Base-by-base conservation (phyloP, 2,113 vertebrate species). In the Amia ocellicauda region DNA sequence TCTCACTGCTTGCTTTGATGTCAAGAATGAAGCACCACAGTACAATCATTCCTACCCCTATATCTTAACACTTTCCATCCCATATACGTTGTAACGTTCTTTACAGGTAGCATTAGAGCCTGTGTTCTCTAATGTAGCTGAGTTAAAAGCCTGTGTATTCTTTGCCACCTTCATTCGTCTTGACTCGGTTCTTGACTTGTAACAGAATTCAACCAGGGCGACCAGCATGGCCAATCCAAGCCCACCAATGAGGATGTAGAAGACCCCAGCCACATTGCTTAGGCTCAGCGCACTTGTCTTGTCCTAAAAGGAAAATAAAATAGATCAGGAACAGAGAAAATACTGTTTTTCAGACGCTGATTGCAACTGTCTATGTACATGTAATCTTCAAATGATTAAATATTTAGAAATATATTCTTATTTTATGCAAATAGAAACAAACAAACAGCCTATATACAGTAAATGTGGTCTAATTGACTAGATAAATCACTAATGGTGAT, bases 141-240 rank as follows among this genome's bases (percentile, higher is more conserved):
- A 86, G 87, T 91, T 85, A 91, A 90, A 90, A 87, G 91, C 85
- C 78, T 80, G 86, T 87, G 90, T 86, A 86, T 45, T 74, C 67
- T 82, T 76, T 81, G 92, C 91, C 93, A 99, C 96, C 96, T 98
- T 98, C 95, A 99, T 99, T 89, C 95, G 83, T 80, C 89, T 93
- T 67, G 97, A 97, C 89, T 99, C 97, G 36, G 94, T 96, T 84
- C 97, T 86, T 67, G 95, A 98, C 89, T 99, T 99, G 95, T 98
- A 99, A 92, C 97, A 99, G 92, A 99, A 99, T 86, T 99, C 97
- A 85, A 99, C 93, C 89, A 99, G 90, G 43, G 97, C 97, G 86
- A 99, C 97, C 88, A 99, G 90, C 97, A 99, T 99, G 84, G 97
- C 97, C 81, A 99, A 85, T 66, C 97, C 96, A 70, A 99, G 93